phyloP scores from a whole-genome alignment of 2,888 invertebrate species.

The Sericinus montela region DNA sequence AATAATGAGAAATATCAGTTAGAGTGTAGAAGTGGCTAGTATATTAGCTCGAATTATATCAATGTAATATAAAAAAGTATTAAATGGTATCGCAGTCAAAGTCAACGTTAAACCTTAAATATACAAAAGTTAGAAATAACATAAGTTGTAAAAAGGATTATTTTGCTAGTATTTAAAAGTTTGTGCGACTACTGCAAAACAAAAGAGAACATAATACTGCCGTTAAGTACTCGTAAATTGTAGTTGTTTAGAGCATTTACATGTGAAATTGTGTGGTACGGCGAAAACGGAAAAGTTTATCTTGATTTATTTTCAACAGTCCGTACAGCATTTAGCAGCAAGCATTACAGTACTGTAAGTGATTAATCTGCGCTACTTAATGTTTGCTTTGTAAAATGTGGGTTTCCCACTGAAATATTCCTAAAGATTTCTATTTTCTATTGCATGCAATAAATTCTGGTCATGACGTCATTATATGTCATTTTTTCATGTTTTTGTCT shows the following conservation, averaged over 20 bases:
- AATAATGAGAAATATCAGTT: too few species aligned
- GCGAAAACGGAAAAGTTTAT: slow-evolving; percentile 18
- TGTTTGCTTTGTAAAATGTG: not conserved
- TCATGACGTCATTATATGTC: too few species aligned
- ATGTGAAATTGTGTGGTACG: slow-evolving; percentile 16
- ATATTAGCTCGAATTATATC: too few species aligned
- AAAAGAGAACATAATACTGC: slow-evolving; percentile 4
- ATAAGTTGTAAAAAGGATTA: too few species aligned
- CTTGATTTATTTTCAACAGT: slow-evolving; percentile 16
- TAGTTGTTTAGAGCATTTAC: slow-evolving; percentile 6
- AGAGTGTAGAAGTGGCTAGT: too few species aligned
- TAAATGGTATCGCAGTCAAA: too few species aligned
- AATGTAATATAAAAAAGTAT: too few species aligned
- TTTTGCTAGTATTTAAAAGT: slow-evolving; percentile 2
- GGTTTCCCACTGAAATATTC: not conserved
- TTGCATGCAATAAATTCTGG: too few species aligned
- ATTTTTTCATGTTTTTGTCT: too few species aligned
- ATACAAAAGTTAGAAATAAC: too few species aligned
- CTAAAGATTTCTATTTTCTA: not conserved
- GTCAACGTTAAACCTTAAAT: too few species aligned
- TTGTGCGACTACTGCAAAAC: slow-evolving; percentile 33
- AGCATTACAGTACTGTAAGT: slow-evolving; percentile 6
- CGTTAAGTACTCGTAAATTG: slow-evolving; percentile 3
- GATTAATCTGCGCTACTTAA: slow-evolving; percentile 1
- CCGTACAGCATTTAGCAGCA: slow-evolving; percentile 11